phyloP scores from a whole-genome alignment of 2,888 invertebrate genomes.

The Opisthograptis luteolata region DNA sequence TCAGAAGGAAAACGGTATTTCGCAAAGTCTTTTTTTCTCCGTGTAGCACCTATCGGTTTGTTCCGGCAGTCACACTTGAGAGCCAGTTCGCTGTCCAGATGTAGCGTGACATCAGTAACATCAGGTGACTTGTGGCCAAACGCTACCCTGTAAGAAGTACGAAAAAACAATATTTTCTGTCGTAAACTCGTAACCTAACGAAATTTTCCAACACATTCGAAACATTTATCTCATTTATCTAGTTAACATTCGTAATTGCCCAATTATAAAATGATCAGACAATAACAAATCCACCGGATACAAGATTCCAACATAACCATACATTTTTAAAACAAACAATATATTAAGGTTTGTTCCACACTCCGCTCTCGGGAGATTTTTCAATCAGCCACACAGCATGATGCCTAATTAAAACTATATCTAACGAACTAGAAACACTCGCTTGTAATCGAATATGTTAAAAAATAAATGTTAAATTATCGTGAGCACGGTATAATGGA shows the following conservation, averaged over 20 bases:
- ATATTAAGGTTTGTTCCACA: conserved; percentile 49
- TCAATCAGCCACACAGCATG: conserved; percentile 73
- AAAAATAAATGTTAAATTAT: conserved; percentile 30
- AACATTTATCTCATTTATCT: background rate
- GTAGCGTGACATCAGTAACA: too few relatives aligned
- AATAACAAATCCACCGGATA: conserved; percentile 34
- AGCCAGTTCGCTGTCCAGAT: too few relatives aligned
- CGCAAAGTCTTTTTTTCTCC: too few relatives aligned
- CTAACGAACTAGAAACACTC: conserved; percentile 50
- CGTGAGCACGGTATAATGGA: conserved; percentile 28
- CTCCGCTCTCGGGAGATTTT: conserved; percentile 54
- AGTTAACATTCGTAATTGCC: conserved; percentile 13
- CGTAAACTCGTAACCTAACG: too few relatives aligned
- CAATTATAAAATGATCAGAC: conserved; percentile 25
- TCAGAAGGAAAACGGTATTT: too few relatives aligned
- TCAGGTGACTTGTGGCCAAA: too few relatives aligned
- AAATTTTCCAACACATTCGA: too few relatives aligned
- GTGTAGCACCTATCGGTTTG: too few relatives aligned
- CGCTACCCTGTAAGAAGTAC: too few relatives aligned
- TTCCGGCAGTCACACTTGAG: too few relatives aligned
- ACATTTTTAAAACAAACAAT: conserved; percentile 44
- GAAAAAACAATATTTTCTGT: too few relatives aligned
- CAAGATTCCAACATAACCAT: conserved; percentile 32
- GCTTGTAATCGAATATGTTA: conserved; percentile 37
- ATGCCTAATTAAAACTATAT: conserved; percentile 69